A percentile compares a stretch with the other conserved stretches of the same genome.
Conservation (phyloP, 2,113 vertebrate genomes). For the Leucopsar rothschildi region DNA sequence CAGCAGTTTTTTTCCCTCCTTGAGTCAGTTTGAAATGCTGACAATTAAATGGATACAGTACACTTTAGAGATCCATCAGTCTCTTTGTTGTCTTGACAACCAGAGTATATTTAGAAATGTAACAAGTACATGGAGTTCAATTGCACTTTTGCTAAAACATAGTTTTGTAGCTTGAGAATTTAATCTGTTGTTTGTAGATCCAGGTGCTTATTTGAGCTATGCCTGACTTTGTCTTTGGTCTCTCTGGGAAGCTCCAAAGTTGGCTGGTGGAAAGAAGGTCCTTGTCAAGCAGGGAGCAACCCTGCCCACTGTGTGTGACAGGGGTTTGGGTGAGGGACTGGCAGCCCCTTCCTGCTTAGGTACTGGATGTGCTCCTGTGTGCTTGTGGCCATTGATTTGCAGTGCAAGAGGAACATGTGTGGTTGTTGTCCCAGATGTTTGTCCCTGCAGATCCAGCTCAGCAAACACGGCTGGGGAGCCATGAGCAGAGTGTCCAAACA, state of each 20-base stretch:
- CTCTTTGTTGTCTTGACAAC: conserved; percentile 83
- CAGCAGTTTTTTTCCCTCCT: conserved; percentile 73
- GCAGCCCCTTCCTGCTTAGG: rapidly evolving
- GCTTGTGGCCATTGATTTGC: not conserved
- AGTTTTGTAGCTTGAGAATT: conserved; percentile 78
- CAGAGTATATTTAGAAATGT: conserved; percentile 84
- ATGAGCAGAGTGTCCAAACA: rapidly evolving
- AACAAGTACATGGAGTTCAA: conserved; percentile 84
- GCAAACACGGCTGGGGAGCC: not conserved
- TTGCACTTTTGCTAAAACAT: conserved; percentile 81
- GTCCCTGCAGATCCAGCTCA: not conserved
- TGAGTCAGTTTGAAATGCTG: conserved; percentile 79
- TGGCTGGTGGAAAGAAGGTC: not conserved
- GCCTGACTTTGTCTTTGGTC: conserved; percentile 33
- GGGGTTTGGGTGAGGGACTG: not conserved
- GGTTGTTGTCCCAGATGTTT: not conserved
- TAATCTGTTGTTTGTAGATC: conserved; percentile 77
- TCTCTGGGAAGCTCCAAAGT: not conserved
- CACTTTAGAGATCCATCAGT: conserved; percentile 81
- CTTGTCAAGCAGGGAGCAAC: not conserved
- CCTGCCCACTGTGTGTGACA: not conserved
- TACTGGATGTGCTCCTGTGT: not conserved
- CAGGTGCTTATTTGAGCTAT: conserved; percentile 64
- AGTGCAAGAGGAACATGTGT: rapidly evolving
- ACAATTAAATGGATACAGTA: conserved; percentile 81